Evolutionary conservation across 2,888 invertebrate species (phyloP), one percentile per base, ranked within the genome.

Genomic region (Acanthosoma haemorrhoidale): DNA sequence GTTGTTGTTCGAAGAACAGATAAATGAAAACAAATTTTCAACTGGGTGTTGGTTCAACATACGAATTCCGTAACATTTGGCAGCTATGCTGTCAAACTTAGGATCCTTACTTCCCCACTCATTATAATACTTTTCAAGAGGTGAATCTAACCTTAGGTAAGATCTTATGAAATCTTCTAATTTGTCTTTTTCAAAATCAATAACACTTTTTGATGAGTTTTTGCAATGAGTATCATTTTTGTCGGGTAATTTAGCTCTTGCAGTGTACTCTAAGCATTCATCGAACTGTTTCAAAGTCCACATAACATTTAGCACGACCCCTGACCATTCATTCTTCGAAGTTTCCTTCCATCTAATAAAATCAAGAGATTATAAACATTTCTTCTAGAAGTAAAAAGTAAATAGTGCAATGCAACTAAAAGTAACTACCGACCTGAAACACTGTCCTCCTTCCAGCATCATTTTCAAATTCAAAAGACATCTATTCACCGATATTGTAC

Each of bases 1-100:
- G 78, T 98, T 90, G 81, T 99, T 99, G 79, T 98, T 98, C 71
- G 96, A 93, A 68, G 97, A 97, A 80, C 97, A 98, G 76, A 98
- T 96, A 79, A 98, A 98, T 9, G 94, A 90, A 79, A 99, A 91
- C 11, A 97, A 82, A 81, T 94, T 96, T 80, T 99, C 98, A 0
- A 92, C 84, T 0, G 94, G 89, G 76, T 96, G 92, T 79, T 98
- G 98, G 69, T 87, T 81, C 59, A 99, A 81, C 78, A 98, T 91
- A 76, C 98, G 85, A n/a, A 98, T 89, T 0, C 96, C 96, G 77
- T 86, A 85, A 76, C 90, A 91, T 71, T 87, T 84, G 72, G 84
- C 79, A 2, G 88, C 85, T 8, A 89, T 86, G 68, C 84, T 81
- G 74, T 83, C 82, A 81, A 96, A 96, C 75, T 92, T 82, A 29